Evolutionary conservation across 2,113 vertebrate species (phyloP), one percentile per base, ranked within the genome.

Genomic region (Takifugu bimaculatus): DNA sequence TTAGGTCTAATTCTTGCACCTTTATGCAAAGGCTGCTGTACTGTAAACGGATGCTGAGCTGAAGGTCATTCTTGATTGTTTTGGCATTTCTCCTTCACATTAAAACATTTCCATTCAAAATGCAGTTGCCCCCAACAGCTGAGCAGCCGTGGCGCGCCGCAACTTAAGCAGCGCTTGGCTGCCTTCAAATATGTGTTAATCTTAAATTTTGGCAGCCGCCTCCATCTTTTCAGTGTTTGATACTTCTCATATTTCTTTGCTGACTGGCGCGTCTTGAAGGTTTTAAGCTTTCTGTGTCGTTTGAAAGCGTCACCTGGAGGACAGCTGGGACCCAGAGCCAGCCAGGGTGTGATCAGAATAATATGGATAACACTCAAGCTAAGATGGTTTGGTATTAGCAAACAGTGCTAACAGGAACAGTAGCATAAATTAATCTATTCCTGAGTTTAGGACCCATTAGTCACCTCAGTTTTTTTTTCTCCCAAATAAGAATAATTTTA

Each of bases 71-170:
- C 1, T 48, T 48, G 3, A 15, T 48, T 48, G 3, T 48, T 48
- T 14, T 2, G 14, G 44, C 44, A 45, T 45, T 13, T 15, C 12
- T 14, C 44, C 14, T 15, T 45, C 44, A 13, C 4, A 45, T 45
- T 45, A 13, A 45, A 10, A 45, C 0, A 55, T 27, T 53, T 66
- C 49, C 56, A 45, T 67, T 62, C 15, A 7, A 42, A 66, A 44
- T 62, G 15, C 20, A 63, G 13, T 51, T 50, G 26, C 26, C 55
- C 42, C n/a, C 54, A 66, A 71, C 50, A n/a, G 51, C 25, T 2
- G 11, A 70, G 28, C 13, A 63, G 53, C 47, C 13, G 5, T 6
- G 54, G 43, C 14, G 4, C 45, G 13, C 9, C 42, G 29, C 51
- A 49, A 45, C n/a, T 10, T 1, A 52, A 43, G 51, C 29, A 1